Evolutionary conservation across 2,113 vertebrate species (phyloP), one percentile per base, ranked within the genome.

Genomic region (Canis aureus): DNA sequence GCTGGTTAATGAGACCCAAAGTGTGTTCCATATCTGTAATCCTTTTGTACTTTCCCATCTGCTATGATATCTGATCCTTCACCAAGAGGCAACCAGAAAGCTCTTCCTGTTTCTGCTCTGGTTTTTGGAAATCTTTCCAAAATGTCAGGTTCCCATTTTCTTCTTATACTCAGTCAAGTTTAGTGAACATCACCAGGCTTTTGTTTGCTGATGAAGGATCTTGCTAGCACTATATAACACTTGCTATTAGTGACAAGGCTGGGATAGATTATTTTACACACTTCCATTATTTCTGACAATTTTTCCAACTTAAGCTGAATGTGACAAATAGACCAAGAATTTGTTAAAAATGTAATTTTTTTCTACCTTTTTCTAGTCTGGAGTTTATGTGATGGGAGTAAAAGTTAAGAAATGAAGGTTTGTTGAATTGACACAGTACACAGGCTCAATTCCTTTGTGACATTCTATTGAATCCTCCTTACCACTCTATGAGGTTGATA

Each of bases 281-380:
- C 74, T 95, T 89, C 60, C 43, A 74, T 84, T 92, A 89, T 92
- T 96, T 96, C 85, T 97, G 93, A 93, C 89, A 94, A 92, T 66
- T 43, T 91, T 93, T 90, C 94, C 60, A 49, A 69, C 78, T 92
- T 85, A 73, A 97, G 59, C 84, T 92, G n/a, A 91, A 94, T 92
- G 59, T 94, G 73, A 90, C 74, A 97, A 95, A 96, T 60, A 88
- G 83, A 92, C 78, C 95, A 96, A 94, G 43, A 90, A 78, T 92
- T 91, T 93, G 27, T 62, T 94, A 76, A 94, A 94, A 97, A 90
- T 81, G 22, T 60, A 71, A 93, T 96, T 85, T 88, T 53, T 94
- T 84, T 96, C 78, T 88, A 79, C 49, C 71, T 78, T 91, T 87
- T 91, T 81, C 67, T 94, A 78, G 12, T 79, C 80, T 95, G 76